These are phyloP conservation scores for Morpho deidamia DNA, from an alignment of 2,888 invertebrate species.

Conservation along the genomic window DNA sequence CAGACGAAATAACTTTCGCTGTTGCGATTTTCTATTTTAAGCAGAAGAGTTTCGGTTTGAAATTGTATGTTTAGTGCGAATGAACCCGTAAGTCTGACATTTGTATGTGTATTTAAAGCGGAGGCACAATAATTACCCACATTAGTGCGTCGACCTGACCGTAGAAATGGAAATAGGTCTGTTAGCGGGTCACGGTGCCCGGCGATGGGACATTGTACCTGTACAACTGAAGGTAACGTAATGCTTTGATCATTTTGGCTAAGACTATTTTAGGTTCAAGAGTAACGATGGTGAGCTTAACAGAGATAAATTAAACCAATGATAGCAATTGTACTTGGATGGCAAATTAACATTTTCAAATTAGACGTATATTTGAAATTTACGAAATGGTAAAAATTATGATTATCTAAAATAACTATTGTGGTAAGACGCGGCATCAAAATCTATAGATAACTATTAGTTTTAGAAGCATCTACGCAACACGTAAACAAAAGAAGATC, in stretches of 20 bases:
- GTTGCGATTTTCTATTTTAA: constrained; percentile 5
- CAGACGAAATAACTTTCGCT: constrained; percentile 3
- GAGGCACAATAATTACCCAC: constrained; percentile 22
- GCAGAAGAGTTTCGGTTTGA: not conserved
- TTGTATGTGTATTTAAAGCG: constrained; percentile 17
- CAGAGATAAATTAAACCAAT: no score
- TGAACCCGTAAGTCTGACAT: constrained; percentile 6
- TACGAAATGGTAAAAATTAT: no score
- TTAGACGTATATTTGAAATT: no score
- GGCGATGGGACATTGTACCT: constrained; percentile 5
- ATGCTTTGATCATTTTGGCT: constrained; percentile 13
- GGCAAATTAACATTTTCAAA: no score
- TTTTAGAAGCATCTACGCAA: no score
- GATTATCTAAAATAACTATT: no score
- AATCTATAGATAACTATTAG: no score
- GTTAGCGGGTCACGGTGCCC: constrained; percentile 31
- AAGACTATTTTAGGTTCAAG: not conserved
- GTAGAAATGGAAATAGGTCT: constrained; percentile 38
- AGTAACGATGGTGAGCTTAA: no score
- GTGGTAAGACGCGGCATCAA: no score
- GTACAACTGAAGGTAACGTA: constrained; percentile 39
- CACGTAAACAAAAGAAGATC: no score
- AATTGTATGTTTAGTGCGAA: not conserved
- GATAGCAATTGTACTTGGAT: no score
- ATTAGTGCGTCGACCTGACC: constrained; percentile 22